Evolutionary conservation across 2,797 vertebrate genomes (phyloP).

Genomic region (Acanthornis magna): DNA sequence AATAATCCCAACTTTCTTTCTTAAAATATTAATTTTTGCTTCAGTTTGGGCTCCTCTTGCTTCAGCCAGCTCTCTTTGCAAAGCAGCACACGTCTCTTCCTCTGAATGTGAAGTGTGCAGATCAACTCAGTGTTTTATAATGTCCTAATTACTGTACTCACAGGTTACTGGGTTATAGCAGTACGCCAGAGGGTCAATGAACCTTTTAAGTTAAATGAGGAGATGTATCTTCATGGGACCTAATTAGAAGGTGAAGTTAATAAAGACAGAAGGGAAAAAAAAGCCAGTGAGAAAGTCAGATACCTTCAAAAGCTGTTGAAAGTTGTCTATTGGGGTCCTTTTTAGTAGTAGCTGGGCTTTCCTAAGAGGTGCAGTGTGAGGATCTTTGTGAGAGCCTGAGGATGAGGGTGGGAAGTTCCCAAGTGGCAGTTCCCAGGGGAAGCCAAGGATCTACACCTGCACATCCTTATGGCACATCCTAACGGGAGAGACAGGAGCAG

Average conservation of each 20-base stretch:
- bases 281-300: not conserved
- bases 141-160: slow-evolving; percentile 26
- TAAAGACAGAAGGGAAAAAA: not conserved
- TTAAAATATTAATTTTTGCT: not conserved
- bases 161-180: slow-evolving; percentile 10
- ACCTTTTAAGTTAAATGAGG: slow-evolving; percentile 38
- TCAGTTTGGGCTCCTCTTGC: not conserved
- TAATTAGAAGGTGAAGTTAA: slow-evolving; percentile 55
- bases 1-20: not conserved
- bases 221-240: slow-evolving; percentile 36
- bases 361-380: not conserved
- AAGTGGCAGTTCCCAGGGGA: not conserved
- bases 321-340: not conserved
- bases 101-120: not conserved
- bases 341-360: not conserved
- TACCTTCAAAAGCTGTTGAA: not conserved
- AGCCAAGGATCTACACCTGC: not conserved
- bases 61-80: not conserved
- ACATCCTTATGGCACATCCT: not conserved
- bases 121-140: slow-evolving; percentile 37
- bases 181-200: not conserved
- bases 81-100: not conserved
- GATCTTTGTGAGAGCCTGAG: not conserved
- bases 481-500: not conserved
- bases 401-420: not conserved